Conservation (phyloP, 2,113 vertebrate species). For the Aegotheles bennettii region DNA sequence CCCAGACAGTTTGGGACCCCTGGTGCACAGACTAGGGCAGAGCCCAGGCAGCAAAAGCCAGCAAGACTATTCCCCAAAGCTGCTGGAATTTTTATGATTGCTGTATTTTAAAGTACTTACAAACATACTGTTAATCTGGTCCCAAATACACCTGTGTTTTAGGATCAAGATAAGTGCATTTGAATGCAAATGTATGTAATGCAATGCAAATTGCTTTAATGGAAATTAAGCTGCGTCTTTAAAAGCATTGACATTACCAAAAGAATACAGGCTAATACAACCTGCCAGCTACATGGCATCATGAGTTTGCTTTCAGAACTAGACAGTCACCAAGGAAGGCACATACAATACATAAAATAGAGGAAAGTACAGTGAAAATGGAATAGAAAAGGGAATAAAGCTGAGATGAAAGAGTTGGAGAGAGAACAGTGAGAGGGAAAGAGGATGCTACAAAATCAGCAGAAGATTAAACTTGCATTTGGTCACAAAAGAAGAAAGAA, state of each 20-base stretch:
- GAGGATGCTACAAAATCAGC: neutral
- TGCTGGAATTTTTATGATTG: conserved; percentile 35
- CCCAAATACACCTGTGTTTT: conserved; percentile 25
- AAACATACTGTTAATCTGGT: conserved; percentile 10
- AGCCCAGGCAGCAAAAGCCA: neutral
- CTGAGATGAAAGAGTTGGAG: neutral
- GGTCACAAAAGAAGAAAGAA: neutral
- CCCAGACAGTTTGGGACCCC: neutral
- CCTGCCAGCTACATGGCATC: neutral
- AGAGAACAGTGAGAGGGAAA: neutral
- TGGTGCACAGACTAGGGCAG: neutral
- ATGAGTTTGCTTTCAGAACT: neutral
- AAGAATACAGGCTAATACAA: neutral
- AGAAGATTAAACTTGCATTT: neutral
- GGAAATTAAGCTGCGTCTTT: neutral
- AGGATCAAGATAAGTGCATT: neutral
- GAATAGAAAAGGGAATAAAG: neutral
- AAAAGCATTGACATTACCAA: neutral
- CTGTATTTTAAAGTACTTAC: conserved; percentile 33
- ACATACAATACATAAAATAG: neutral
- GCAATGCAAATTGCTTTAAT: conserved; percentile 33
- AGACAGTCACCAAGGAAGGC: neutral
- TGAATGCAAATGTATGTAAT: conserved; percentile 23
- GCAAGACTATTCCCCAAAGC: neutral
- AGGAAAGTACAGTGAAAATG: neutral